Conservation (phyloP, 2,797 vertebrate species). For the Pogoniulus pusillus region DNA sequence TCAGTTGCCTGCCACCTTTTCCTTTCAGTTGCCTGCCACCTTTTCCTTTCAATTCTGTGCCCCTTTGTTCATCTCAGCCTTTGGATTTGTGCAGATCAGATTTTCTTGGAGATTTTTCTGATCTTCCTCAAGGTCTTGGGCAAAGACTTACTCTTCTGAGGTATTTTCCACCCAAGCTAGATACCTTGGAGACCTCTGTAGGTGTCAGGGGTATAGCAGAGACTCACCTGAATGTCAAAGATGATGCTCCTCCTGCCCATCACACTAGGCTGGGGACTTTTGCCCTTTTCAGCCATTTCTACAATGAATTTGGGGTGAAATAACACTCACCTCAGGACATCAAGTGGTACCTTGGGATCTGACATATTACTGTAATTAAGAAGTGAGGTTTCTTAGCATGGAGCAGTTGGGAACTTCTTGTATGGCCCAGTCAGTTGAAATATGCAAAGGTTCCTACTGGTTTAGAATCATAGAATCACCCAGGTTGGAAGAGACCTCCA, state of each 20-base stretch:
- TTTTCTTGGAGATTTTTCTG: background rate
- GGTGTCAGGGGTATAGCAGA: accelerated
- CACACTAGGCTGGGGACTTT: accelerated
- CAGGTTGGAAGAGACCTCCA: too few relatives aligned
- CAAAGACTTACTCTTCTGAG: background rate
- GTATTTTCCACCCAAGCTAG: background rate
- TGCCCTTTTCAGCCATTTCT: background rate
- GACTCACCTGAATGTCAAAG: background rate
- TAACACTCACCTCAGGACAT: too few relatives aligned
- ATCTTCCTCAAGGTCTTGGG: background rate
- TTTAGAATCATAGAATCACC: too few relatives aligned
- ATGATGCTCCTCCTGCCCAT: background rate
- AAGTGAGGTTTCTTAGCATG: background rate
- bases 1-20: too few relatives aligned
- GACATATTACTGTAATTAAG: background rate
- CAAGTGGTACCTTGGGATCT: accelerated
- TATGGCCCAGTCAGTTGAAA: background rate
- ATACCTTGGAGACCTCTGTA: accelerated
- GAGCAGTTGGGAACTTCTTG: background rate
- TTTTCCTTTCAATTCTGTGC: too few relatives aligned
- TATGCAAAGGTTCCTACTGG: background rate
- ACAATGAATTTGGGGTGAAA: background rate
- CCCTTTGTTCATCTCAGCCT: background rate
- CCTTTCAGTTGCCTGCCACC: too few relatives aligned
- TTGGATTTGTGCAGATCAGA: background rate